A percentile compares a stretch with the other conserved stretches of the same genome.
These are phyloP conservation scores for Gari tellinella DNA, from an alignment of 2,888 invertebrate genomes.

Conservation along the genomic window DNA sequence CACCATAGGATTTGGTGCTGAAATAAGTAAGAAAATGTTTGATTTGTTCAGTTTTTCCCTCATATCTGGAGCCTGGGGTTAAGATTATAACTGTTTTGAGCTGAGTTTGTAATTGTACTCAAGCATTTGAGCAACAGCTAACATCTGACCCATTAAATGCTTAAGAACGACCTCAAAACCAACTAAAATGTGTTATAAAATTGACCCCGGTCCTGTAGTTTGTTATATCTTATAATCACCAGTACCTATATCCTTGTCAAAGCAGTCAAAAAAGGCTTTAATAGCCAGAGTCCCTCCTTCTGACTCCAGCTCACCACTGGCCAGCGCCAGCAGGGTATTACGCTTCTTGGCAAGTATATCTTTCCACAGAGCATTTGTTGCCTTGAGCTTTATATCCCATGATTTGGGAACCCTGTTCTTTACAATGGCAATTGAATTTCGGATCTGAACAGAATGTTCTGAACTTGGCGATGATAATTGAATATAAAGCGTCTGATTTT, in stretches of 20 bases:
- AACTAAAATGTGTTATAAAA: too few relatives aligned
- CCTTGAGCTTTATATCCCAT: conserved; percentile 60
- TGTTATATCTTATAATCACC: too few relatives aligned
- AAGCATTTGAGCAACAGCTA: too few relatives aligned
- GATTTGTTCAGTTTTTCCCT: too few relatives aligned
- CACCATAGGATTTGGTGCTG: too few relatives aligned
- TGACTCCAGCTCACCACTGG: conserved; percentile 65
- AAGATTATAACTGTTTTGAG: too few relatives aligned
- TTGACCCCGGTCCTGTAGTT: too few relatives aligned
- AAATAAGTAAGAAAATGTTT: too few relatives aligned
- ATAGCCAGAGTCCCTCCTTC: conserved; percentile 68
- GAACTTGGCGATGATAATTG: conserved; percentile 49
- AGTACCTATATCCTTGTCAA: conserved; percentile 48
- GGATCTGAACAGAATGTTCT: conserved; percentile 57
- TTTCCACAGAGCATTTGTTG: conserved; percentile 59
- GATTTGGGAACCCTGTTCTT: conserved; percentile 25
- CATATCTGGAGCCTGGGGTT: too few relatives aligned
- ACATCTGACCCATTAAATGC: too few relatives aligned
- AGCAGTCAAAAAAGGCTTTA: conserved; percentile 68
- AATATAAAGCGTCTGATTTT: conserved; percentile 46
- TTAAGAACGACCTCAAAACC: too few relatives aligned
- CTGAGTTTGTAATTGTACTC: too few relatives aligned
- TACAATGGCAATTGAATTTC: conserved; percentile 68
- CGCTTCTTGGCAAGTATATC: conserved; percentile 57
- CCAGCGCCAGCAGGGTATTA: conserved; percentile 52